Evolutionary conservation across 2,888 invertebrate genomes (phyloP).

Genomic region (Meliscaeva auricollis): DNA sequence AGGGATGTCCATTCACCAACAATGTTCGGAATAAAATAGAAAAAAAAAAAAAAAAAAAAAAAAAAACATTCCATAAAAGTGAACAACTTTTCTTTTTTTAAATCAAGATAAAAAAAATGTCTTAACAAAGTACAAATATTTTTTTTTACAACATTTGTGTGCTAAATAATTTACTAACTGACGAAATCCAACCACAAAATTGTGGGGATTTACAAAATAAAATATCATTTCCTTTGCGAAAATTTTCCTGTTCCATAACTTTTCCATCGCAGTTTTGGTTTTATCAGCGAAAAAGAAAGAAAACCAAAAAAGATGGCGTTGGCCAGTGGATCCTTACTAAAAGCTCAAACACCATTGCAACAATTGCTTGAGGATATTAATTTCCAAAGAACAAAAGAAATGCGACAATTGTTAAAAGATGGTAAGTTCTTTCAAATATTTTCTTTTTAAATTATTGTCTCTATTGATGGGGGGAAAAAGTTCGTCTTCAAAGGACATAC

Average conservation of each 20-base stretch:
- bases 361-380: constrained; percentile 95
- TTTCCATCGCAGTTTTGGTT: constrained; percentile 3
- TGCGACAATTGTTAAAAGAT: constrained; percentile 94
- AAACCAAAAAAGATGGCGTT: constrained; percentile 78
- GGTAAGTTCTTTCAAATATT: constrained; percentile 86
- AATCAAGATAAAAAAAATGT: constrained; percentile 49
- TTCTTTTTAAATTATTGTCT: constrained; percentile 10
- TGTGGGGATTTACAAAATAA: not conserved
- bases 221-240: not conserved
- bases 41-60: constrained; percentile 1
- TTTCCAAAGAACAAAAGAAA: constrained; percentile 96
- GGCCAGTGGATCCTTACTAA: constrained; percentile 82
- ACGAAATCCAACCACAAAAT: not conserved
- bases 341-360: constrained; percentile 89
- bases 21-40: constrained; percentile 28
- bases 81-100: constrained; percentile 16
- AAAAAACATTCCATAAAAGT: constrained; percentile 30
- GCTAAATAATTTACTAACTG: not conserved
- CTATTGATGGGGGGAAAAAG: not conserved
- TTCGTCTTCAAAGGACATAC: constrained; percentile 35
- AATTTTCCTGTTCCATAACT: constrained; percentile 43
- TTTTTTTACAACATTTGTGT: constrained; percentile 10
- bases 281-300: not conserved
- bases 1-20: constrained; percentile 52
- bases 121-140: constrained; percentile 61